These are phyloP conservation scores for Mimachlamys varia DNA, from an alignment of 2,888 invertebrate genomes.

Conservation along the genomic window DNA sequence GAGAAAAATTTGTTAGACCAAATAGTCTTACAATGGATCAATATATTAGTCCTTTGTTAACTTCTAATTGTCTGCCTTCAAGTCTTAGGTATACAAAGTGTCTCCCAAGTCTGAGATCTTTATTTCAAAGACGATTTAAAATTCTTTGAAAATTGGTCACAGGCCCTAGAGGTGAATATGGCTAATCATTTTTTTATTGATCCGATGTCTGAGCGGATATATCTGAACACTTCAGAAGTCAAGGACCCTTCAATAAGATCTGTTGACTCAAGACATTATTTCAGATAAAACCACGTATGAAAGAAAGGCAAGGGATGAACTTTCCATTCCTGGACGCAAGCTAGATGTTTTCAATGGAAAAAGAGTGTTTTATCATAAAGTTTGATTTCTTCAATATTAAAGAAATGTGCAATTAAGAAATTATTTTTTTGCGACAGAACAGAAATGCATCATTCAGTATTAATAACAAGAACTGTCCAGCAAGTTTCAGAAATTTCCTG, in stretches of 20 bases:
- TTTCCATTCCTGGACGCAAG: neutral
- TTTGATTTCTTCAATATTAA: too few species aligned
- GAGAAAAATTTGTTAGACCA: neutral
- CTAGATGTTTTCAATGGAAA: too few species aligned
- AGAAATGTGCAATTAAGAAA: too few species aligned
- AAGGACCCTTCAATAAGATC: neutral
- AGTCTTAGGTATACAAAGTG: neutral
- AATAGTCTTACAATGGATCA: neutral
- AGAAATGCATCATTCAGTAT: too few species aligned
- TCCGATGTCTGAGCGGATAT: neutral
- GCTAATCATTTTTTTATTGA: neutral
- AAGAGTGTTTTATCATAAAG: too few species aligned
- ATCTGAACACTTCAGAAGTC: neutral
- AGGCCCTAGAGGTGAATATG: neutral
- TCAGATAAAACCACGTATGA: neutral
- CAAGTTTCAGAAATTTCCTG: too few species aligned
- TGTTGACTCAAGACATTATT: neutral
- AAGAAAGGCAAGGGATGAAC: neutral
- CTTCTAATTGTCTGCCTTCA: neutral
- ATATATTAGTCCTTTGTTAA: neutral
- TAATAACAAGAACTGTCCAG: too few species aligned
- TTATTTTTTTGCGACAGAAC: too few species aligned
- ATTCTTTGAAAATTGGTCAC: constrained; percentile 23
- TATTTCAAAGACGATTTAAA: neutral
- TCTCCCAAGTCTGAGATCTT: neutral